Percentiles rank a stretch among this genome's conserved stretches.
Evolutionary conservation across 2,797 vertebrate species (phyloP).

Genomic region (Novumbra hubbsi): DNA sequence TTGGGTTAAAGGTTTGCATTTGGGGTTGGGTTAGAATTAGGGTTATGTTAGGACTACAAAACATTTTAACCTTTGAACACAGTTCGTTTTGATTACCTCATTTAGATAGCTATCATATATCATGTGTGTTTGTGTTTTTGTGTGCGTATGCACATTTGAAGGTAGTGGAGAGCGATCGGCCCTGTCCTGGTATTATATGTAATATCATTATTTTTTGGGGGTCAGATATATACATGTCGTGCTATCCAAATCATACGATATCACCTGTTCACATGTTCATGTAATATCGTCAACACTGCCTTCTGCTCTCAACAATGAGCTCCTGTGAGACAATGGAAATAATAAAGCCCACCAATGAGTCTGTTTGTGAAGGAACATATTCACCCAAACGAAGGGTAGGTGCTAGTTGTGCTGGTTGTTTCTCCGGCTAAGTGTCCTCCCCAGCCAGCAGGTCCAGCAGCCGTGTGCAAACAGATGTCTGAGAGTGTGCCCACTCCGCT

Average conservation of each 20-base stretch:
- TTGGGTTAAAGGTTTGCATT: too few relatives aligned
- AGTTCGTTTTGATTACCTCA: too few relatives aligned
- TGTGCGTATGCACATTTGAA: not conserved
- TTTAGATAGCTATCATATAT: not conserved
- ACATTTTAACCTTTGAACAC: too few relatives aligned
- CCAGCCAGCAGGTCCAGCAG: constrained; percentile 71
- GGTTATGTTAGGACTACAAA: too few relatives aligned
- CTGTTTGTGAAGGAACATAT: constrained; percentile 27
- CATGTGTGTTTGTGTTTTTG: constrained; percentile 19
- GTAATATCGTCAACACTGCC: not conserved
- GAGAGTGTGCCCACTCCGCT: constrained; percentile 76
- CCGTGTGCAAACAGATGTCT: constrained; percentile 84
- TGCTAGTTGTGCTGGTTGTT: constrained; percentile 53
- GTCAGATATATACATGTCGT: not conserved
- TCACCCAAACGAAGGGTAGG: constrained; percentile 32
- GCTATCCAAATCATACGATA: not conserved
- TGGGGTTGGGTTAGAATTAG: too few relatives aligned
- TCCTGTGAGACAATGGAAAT: not conserved
- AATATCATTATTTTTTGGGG: too few relatives aligned
- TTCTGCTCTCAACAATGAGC: not conserved
- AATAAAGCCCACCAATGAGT: not conserved
- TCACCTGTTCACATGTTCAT: not conserved
- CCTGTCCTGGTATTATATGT: constrained; percentile 39
- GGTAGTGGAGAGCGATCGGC: constrained; percentile 36
- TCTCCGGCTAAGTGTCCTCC: constrained; percentile 54